Evolutionary conservation across 92 coral and sea anemone species (phyloP), one percentile per base, ranked within the genome.

Genomic region (Porites divaricata): DNA sequence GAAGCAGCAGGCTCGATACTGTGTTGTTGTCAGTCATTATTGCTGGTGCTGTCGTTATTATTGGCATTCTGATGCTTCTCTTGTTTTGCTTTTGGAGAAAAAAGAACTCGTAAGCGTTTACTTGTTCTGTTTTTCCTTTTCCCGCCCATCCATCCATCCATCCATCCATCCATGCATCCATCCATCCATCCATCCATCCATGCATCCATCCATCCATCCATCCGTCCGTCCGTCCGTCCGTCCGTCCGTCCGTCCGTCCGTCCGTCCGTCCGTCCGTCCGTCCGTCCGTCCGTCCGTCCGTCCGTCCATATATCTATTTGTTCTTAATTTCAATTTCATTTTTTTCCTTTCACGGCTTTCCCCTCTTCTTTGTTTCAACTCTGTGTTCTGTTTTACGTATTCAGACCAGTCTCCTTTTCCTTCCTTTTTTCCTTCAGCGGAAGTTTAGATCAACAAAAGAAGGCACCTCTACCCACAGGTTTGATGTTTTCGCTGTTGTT

Each of bases 21-120:
- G 0, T 75, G 23, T 23, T 75, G 66, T 24, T 57, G 66, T 24
- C 49, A 24, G 79, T 24, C 51, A 75, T 75, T 1, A 16, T 57
- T 24, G 51, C 51, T 24, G 64, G 79, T 24, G 45, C 25, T 57
- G 67, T 75, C 4, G 79, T 61, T 57, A 9, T 75, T 57, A 9
- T 75, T 24, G 21, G 48, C 16, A n/a, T 75, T 21, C 12, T 75
- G 21, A 66, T 24, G 22, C 12, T 74, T 75, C 8, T 75, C 2
- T 56, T 25, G 26, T 19, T 75, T 26, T 75, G 66, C 49, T 25
- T 56, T 56, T 57, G 79, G 79, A 75, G 79, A 75, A 54, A 65
- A 75, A 75, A 57, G 67, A 45, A 65, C 15, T 23, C 53, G 79
- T 75, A 75, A 75, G 67, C 50, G 35, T 50, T 72, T 28, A 28